Evolutionary conservation across 2,797 vertebrate species (phyloP), one percentile per base, ranked within the genome.

Genomic region (Periophthalmus magnuspinnatus): DNA sequence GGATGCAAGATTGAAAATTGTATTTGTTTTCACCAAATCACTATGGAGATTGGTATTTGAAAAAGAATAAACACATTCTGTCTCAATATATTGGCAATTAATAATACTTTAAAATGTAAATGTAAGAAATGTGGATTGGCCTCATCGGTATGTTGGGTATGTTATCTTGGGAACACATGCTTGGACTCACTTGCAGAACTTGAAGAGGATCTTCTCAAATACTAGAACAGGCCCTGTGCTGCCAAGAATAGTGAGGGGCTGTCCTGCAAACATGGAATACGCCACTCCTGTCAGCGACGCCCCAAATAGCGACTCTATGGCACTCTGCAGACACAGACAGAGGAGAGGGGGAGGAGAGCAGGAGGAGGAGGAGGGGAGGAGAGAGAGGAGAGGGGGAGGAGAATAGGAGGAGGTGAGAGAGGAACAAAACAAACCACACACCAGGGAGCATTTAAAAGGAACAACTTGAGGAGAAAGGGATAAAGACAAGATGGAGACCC

Each of bases 131-230:
- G 3, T 50, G 1, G 14, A 3, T 63, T 63, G 9, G 22, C 9
- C 8, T 22, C 5, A 19, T 34, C 9, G 36, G 9, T 71, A 50
- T 65, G 55, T 61, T 48, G 1, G 34, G 1, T 59, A 11, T 60
- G 13, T 34, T 0, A 34, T 55, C 24, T 47, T 60, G 3, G 50
- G 41, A 19, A 24, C 48, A 67, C 22, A 28, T 73, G 34, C 21
- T 47, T 14, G 13, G 45, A 84, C 92, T 76, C 77, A 93, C 92
- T 0, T 80, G 91, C 92, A 93, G 78, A 99, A 99, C 84, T 97
- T 98, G 92, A 95, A 98, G 87, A 99, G 94, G 91, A 99, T 98
- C 91, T 98, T 99, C 90, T 99, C 97, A 88, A 99, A 99, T 72
- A 99, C 96, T 84, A 99, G 92, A 86, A 99, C 97, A 59, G 97